These are phyloP conservation scores for Ligdia adustata DNA, from an alignment of 2,888 invertebrate species.

Conservation along the genomic window DNA sequence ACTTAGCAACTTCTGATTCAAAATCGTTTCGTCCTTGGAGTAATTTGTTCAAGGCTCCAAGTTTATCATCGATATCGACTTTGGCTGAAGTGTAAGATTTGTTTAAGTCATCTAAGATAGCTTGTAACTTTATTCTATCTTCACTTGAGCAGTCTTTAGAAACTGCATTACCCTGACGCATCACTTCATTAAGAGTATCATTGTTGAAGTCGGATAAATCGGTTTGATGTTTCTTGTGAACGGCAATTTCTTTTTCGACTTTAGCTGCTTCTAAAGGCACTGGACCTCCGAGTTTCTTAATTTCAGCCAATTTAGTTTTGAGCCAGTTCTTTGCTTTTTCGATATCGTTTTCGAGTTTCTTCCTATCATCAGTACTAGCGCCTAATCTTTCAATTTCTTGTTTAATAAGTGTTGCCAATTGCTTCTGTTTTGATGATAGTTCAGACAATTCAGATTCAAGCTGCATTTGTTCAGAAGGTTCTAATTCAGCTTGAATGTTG, in stretches of 20 bases:
- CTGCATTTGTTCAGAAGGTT: constrained; percentile 92
- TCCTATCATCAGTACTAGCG: constrained; percentile 88
- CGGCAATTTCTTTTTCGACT: constrained; percentile 92
- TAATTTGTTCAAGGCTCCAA: constrained; percentile 88
- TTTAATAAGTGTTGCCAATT: constrained; percentile 88
- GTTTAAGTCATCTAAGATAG: constrained; percentile 87
- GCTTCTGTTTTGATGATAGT: constrained; percentile 89
- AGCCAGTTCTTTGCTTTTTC: constrained; percentile 93
- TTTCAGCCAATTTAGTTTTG: constrained; percentile 89
- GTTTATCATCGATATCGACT: constrained; percentile 89
- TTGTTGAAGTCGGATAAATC: constrained; percentile 92
- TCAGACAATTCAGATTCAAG: constrained; percentile 89
- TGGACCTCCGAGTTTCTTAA: constrained; percentile 89
- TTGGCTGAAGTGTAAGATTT: constrained; percentile 89
- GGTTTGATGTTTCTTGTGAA: constrained; percentile 89
- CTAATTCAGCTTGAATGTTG: constrained; percentile 93
- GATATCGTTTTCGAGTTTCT: constrained; percentile 90
- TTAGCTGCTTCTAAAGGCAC: constrained; percentile 91
- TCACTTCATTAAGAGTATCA: constrained; percentile 88
- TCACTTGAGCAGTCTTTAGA: constrained; percentile 92
- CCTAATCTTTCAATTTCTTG: constrained; percentile 89
- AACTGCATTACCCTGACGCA: constrained; percentile 90
- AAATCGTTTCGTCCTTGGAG: constrained; percentile 91
- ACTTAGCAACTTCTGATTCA: constrained; percentile 91
- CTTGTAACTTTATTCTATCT: constrained; percentile 86